Evolutionary conservation across 2,797 vertebrate genomes (phyloP), one percentile per base, ranked within the genome.

Genomic region (Neoniphon sammara): DNA sequence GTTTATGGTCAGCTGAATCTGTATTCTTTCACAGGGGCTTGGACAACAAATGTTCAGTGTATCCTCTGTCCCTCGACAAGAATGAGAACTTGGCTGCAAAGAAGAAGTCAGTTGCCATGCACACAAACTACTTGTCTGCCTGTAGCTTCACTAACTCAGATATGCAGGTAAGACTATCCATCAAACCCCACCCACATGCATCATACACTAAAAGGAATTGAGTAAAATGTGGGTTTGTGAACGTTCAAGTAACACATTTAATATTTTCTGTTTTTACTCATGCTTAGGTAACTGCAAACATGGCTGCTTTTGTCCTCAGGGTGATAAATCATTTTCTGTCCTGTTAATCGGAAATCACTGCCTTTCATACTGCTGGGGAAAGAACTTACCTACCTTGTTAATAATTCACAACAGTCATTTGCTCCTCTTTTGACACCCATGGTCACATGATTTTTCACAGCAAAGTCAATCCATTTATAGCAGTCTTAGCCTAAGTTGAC

Each of bases 71-170:
- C 11, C 94, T 99, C 91, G 98, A 99, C 91, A 99, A 99, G 93
- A 99, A 99, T 21, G 98, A 99, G 89, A 99, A 98, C 81, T 93
- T 99, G 93, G 98, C 98, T 5, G 96, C 98, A 2, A 99, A 99
- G 93, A 99, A 99, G 95, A 99, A 99, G 81, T 99, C 98, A 0
- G 98, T 99, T 36, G 98, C 98, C 44, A 99, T 99, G 98, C 98
- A 99, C 88, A 99, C 98, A 75, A 99, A 99, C 93, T 99, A 99
- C 89, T 90, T 99, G 89, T 99, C 98, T 0, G 98, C 98, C 66
- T 99, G 98, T 91, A 98, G 97, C 94, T 99, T 99, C 93, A 99
- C 98, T 79, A 99, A 99, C 93, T 99, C 98, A 0, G 98, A 99
- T 83, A 99, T 99, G 98, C 98, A 99, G 97, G 98, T 98, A 87